Evolutionary conservation across 2,888 invertebrate species (phyloP), one percentile per base, ranked within the genome.

Genomic region (Coleophora deauratella): DNA sequence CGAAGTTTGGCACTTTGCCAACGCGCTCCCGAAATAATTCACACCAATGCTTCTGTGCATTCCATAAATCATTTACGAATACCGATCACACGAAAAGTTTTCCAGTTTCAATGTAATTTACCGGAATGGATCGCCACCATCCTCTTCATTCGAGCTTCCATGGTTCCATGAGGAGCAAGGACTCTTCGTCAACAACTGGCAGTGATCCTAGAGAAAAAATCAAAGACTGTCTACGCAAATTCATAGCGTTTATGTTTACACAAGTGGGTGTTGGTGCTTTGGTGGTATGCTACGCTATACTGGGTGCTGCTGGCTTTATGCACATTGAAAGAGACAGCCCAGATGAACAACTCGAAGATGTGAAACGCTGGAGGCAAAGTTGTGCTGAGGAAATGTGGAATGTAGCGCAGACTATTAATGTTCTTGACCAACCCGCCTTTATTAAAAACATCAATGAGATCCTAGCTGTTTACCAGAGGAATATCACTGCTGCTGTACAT

Each of bases 191-290:
- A 0, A 89, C 90, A 13, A 88, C 88, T 34, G 89, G 88, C 44
- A 87, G 88, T 60, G 91, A 92, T 56, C 90, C 92, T 0, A 82
- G 90, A 28, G 93, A 93, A 62, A 92, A 91, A 62, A 89, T 95
- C 42, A 94, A 94, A 72, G 93, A 94, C 63, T 96, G 94, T 67
- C 93, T 93, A 59, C 88, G 96, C 34, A 95, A 95, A 72, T 88
- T 95, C 55, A 90, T 94, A 42, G 94, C 95, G 7, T 96, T 96
- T 64, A 96, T 96, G 95, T 96, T 94, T 80, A 96, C 96, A 7
- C 95, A 95, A 88, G 92, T 93, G 61, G 96, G 96, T 53, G 95
- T 96, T 30, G 96, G 95, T 42, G 95, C 93, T 8, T 82, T 96
- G 12, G 93, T 96, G 35, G 94, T 96, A 2, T 91, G 94, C 50